Evolutionary conservation across 2,797 vertebrate genomes (phyloP).

Genomic region (Petrocephalus schoutedeni): DNA sequence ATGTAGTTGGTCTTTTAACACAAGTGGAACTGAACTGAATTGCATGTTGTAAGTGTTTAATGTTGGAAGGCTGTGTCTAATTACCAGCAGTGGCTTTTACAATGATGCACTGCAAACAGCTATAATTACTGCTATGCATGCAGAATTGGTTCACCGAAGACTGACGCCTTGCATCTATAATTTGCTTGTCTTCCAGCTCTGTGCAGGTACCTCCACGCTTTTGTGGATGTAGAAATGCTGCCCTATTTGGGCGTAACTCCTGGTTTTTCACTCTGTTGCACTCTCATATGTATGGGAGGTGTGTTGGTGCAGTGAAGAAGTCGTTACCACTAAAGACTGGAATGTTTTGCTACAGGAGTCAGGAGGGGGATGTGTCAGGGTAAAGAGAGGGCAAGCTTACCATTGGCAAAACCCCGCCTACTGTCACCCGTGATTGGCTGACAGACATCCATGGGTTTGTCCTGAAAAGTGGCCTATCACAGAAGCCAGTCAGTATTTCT

Average conservation of each 20-base stretch:
- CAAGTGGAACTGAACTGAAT: not conserved
- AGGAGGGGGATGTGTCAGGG: conserved; percentile 57
- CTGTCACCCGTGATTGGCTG: conserved; percentile 39
- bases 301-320: conserved; percentile 22
- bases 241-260: not conserved
- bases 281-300: not conserved
- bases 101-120: conserved; percentile 12
- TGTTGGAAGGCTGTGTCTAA: conserved; percentile 1
- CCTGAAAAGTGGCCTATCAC: not conserved
- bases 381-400: conserved; percentile 47
- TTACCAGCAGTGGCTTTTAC: not conserved
- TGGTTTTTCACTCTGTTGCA: conserved; percentile 5
- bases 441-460: not conserved
- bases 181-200: not conserved
- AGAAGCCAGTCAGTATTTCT: not conserved
- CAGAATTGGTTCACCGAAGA: conserved; percentile 1
- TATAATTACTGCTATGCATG: conserved; percentile 10
- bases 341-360: conserved; percentile 57
- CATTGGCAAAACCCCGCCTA: conserved; percentile 47
- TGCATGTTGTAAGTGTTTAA: conserved; percentile 15
- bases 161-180: not conserved
- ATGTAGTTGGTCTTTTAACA: not conserved
- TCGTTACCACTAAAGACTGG: conserved; percentile 63
- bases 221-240: not conserved
- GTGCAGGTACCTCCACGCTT: not conserved